Percentiles rank a stretch among this genome's conserved stretches.
phyloP scores from a whole-genome alignment of 2,797 vertebrate genomes.

The Echiichthys vipera region DNA sequence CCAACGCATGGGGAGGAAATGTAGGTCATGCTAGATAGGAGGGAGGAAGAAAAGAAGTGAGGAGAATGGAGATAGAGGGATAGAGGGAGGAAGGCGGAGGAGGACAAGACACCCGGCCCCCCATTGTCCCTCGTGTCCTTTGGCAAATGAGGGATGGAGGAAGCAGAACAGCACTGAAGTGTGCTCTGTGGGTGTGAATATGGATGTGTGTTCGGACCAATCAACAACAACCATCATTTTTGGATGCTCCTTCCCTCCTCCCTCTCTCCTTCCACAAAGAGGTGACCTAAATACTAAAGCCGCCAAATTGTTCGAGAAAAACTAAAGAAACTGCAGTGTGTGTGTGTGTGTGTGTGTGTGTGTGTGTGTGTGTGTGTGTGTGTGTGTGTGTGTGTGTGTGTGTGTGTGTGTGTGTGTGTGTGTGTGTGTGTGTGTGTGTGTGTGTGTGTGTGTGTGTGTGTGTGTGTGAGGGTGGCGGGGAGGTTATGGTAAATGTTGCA shows the following conservation, averaged over 20 bases:
- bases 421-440: background rate
- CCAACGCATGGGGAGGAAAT: constrained; percentile 46
- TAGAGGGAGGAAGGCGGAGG: constrained; percentile 21
- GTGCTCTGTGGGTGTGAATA: constrained; percentile 11
- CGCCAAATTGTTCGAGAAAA: constrained; percentile 45
- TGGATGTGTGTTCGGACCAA: constrained; percentile 29
- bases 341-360: background rate
- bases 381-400: background rate
- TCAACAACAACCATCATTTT: constrained; percentile 37
- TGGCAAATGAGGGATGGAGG: constrained; percentile 23
- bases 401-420: background rate
- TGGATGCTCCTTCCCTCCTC: constrained; percentile 47
- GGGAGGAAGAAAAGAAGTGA: constrained; percentile 27
- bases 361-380: background rate
- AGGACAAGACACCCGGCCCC: constrained; percentile 34
- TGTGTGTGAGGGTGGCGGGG: background rate
- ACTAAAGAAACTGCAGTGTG: constrained; percentile 19
- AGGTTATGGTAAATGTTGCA: constrained; percentile 63
- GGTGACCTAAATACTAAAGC: constrained; percentile 66
- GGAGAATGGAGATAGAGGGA: constrained; percentile 19
- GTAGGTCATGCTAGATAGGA: constrained; percentile 62
- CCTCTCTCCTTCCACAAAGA: constrained; percentile 45
- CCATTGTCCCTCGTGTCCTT: constrained; percentile 28
- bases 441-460: background rate
- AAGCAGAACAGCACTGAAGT: constrained; percentile 9